These are phyloP conservation scores for Meloidogyne exigua DNA, from an alignment of 1,140 invertebrate genomes.

Conservation along the genomic window DNA sequence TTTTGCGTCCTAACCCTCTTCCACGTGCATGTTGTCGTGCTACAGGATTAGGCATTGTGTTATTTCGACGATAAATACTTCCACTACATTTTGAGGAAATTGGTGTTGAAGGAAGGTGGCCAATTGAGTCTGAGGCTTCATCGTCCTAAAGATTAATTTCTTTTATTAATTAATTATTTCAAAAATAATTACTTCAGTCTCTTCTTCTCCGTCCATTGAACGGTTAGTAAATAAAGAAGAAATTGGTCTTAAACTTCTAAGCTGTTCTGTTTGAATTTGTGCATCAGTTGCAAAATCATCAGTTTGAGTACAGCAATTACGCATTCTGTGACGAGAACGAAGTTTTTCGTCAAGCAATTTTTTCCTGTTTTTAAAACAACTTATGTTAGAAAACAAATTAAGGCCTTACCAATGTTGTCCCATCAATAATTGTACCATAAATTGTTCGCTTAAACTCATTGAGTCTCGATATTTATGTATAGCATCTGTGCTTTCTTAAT, in stretches of 20 bases:
- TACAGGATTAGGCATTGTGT: neutral
- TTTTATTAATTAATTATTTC: constrained; percentile 1
- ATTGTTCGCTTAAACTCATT: constrained; percentile 24
- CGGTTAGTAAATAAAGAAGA: neutral
- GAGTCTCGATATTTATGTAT: constrained; percentile 35
- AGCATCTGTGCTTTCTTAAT: constrained; percentile 24
- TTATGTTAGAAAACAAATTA: constrained; percentile 1
- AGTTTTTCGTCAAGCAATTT: constrained; percentile 43
- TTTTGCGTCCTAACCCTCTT: constrained; percentile 34
- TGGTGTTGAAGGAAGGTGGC: neutral
- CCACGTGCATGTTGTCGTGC: constrained; percentile 11
- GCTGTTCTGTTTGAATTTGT: constrained; percentile 36
- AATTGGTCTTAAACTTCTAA: constrained; percentile 16
- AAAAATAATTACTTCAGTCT: neutral
- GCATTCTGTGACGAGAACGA: constrained; percentile 36
- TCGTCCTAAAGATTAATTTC: too few relatives aligned
- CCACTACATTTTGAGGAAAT: constrained; percentile 4
- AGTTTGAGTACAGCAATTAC: constrained; percentile 34
- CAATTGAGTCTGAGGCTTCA: neutral
- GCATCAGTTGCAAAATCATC: constrained; percentile 40
- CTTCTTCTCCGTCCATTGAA: constrained; percentile 25
- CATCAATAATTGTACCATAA: constrained; percentile 38
- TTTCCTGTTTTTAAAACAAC: constrained; percentile 13
- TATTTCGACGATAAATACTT: constrained; percentile 11
- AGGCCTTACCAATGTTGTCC: constrained; percentile 33